phyloP scores from a whole-genome alignment of 2,797 vertebrate species.

The Alca torda region DNA sequence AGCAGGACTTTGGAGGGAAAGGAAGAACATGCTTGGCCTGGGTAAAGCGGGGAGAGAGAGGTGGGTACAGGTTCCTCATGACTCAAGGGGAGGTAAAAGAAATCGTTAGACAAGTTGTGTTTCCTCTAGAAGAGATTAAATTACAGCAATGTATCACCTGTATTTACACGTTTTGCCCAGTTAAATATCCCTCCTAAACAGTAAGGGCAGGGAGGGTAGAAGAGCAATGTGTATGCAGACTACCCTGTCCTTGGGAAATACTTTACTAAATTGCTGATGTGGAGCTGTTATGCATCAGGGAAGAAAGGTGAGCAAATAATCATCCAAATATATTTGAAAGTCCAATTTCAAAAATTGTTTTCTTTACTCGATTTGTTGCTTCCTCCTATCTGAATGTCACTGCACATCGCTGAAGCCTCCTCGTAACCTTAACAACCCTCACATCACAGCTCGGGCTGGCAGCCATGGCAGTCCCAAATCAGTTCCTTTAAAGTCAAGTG shows the following conservation, averaged over 20 bases:
- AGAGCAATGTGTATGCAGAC: not conserved
- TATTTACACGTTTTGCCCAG: not conserved
- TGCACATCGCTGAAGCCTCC: not conserved
- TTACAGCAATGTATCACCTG: not conserved
- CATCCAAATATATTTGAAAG: not conserved
- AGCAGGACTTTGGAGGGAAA: not conserved
- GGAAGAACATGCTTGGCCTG: not conserved
- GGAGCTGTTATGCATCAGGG: not conserved
- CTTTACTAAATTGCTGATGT: not conserved
- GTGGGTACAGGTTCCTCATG: not conserved
- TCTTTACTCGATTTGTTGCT: not conserved
- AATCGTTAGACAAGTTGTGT: not conserved
- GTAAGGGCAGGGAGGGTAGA: not conserved
- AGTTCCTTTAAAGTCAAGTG: not conserved
- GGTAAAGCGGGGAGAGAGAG: not conserved
- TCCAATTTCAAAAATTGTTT: not conserved
- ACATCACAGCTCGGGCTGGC: not conserved
- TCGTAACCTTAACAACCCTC: not conserved
- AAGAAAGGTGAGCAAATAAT: not conserved
- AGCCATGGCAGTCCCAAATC: not conserved
- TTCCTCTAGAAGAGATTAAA: not conserved
- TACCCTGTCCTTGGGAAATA: not conserved
- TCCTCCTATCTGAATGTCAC: not conserved
- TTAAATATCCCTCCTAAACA: not conserved
- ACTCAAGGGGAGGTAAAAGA: not conserved